Percentiles rank a stretch among this genome's conserved stretches.
Evolutionary conservation across 2,888 invertebrate genomes (phyloP).

Genomic region (Chelonus formosanus): DNA sequence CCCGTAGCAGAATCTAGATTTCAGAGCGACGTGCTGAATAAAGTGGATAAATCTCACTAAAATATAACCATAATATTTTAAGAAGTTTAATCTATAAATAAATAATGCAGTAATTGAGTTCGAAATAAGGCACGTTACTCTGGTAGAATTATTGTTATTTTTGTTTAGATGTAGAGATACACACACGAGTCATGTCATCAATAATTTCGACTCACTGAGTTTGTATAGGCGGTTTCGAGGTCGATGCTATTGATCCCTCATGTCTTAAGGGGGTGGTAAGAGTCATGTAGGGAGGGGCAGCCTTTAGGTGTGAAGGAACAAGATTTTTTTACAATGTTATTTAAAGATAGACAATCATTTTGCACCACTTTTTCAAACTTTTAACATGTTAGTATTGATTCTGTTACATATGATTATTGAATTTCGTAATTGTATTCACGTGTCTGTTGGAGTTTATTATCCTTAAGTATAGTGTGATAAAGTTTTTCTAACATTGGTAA

Average conservation of each 20-base stretch:
- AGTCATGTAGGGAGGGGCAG: no score
- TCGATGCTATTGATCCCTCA: constrained; percentile 33
- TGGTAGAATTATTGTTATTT: not conserved
- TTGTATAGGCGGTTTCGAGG: constrained; percentile 19
- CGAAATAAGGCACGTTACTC: not conserved
- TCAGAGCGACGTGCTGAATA: constrained; percentile 8
- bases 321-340: no score
- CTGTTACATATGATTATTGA: no score
- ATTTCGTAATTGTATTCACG: no score
- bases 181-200: constrained; percentile 23
- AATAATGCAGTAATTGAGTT: not conserved
- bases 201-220: constrained; percentile 25
- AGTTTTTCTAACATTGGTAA: no score
- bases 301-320: no score
- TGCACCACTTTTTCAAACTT: no score
- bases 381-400: no score
- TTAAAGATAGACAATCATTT: no score
- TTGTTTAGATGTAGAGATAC: constrained; percentile 3
- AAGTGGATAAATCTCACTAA: not conserved
- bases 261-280: constrained; percentile 3
- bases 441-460: no score
- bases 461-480: no score
- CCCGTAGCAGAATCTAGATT: not conserved
- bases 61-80: not conserved
- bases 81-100: not conserved